These are phyloP conservation scores for Moxostoma hubbsi DNA, from an alignment of 2,797 vertebrate genomes.

Conservation along the genomic window DNA sequence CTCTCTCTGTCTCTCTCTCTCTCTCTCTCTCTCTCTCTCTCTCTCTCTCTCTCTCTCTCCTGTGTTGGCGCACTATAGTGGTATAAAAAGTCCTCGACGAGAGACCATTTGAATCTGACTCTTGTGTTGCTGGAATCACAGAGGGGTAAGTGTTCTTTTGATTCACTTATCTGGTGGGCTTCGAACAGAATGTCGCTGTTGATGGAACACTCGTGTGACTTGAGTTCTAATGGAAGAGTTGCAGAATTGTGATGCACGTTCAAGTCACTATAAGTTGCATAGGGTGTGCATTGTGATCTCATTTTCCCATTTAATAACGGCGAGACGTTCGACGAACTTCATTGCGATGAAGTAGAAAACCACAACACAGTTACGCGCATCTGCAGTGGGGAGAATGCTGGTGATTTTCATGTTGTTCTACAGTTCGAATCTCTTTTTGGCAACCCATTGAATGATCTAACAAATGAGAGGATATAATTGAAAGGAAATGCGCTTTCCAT, in stretches of 20 bases:
- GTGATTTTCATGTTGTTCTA: not conserved
- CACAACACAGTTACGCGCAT: not conserved
- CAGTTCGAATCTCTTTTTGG: not conserved
- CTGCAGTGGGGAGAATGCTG: not conserved
- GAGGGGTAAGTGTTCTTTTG: conserved; percentile 28
- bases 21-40: conserved; percentile 8
- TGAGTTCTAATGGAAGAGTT: conserved; percentile 15
- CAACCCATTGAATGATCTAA: not conserved
- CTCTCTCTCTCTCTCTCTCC: conserved; percentile 40
- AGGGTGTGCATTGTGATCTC: not conserved
- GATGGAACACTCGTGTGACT: conserved; percentile 18
- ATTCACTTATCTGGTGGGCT: not conserved
- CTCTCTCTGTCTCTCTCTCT: conserved; percentile 31
- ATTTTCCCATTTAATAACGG: conserved; percentile 14
- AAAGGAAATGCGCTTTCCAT: conserved; percentile 1
- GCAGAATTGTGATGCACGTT: not conserved
- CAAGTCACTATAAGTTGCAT: conserved; percentile 17
- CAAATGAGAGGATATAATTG: conserved; percentile 16
- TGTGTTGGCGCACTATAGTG: conserved; percentile 8
- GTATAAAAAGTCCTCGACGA: conserved; percentile 49
- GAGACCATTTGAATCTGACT: conserved; percentile 1
- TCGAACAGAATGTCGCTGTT: conserved; percentile 13
- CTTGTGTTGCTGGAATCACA: not conserved
- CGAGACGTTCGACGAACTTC: conserved; percentile 17
- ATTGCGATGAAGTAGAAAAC: conserved; percentile 4